Evolutionary conservation across 2,888 invertebrate species (phyloP).

Genomic region (Folsomia candida): DNA sequence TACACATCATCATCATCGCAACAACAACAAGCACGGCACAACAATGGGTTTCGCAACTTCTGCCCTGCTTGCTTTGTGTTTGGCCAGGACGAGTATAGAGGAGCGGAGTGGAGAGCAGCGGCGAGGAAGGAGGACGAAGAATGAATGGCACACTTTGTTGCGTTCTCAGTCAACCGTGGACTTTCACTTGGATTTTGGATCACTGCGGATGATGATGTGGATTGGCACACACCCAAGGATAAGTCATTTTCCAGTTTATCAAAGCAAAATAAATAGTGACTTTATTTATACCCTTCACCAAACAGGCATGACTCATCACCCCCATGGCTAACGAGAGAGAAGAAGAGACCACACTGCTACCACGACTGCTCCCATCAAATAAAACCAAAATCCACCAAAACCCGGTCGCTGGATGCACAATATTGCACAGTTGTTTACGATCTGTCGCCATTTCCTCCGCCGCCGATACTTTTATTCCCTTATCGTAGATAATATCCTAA

Average conservation of each 20-base stretch:
- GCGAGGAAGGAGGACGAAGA: too few species aligned
- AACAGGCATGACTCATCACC: not conserved
- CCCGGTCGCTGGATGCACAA: too few species aligned
- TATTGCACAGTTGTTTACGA: not conserved
- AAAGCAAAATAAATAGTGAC: slow-evolving; percentile 20
- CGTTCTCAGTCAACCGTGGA: not conserved
- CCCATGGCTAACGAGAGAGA: not conserved
- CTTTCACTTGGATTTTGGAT: not conserved
- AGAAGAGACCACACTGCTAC: not conserved
- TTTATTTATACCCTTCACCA: slow-evolving; percentile 10
- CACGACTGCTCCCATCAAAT: not conserved
- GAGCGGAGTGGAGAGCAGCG: too few species aligned
- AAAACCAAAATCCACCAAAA: not conserved
- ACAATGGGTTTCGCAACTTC: too few species aligned
- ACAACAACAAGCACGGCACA: too few species aligned
- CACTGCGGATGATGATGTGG: not conserved
- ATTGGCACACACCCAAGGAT: slow-evolving; percentile 18
- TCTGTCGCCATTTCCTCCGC: not conserved
- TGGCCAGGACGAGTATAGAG: not conserved
- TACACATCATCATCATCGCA: too few species aligned
- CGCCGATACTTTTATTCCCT: not conserved
- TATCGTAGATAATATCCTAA: not conserved
- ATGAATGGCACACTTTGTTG: not conserved
- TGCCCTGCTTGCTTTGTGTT: not conserved
- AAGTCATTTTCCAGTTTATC: slow-evolving; percentile 23